These are phyloP conservation scores for Boulengeromyrus knoepffleri DNA, from an alignment of 2,113 vertebrate genomes.

Conservation along the genomic window DNA sequence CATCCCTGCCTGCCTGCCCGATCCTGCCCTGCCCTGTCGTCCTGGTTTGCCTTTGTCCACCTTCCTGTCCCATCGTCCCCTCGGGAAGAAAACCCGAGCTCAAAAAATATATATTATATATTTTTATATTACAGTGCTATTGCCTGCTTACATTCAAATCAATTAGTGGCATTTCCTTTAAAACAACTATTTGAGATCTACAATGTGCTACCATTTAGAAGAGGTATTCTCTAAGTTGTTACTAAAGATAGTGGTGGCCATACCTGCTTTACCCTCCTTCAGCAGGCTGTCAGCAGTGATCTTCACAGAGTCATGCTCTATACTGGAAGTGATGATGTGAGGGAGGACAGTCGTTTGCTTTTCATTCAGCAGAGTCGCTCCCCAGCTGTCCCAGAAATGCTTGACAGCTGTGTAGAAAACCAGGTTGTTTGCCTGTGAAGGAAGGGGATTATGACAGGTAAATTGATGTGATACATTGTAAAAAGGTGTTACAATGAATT, in stretches of 20 bases:
- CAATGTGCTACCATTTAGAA: background rate
- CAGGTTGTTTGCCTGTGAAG: slow-evolving; percentile 80
- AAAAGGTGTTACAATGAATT: background rate
- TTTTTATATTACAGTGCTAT: background rate
- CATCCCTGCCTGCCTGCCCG: no score
- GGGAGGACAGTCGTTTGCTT: slow-evolving; percentile 43
- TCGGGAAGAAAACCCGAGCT: background rate
- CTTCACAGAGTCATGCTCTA: slow-evolving; percentile 87
- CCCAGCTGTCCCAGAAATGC: slow-evolving; percentile 54
- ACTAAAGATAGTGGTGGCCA: slow-evolving; percentile 16
- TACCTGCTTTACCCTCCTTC: slow-evolving; percentile 64
- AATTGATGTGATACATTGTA: background rate
- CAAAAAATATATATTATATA: no score
- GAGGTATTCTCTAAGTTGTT: background rate
- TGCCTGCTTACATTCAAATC: background rate
- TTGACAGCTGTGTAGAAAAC: slow-evolving; percentile 73
- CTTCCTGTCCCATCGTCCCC: no score
- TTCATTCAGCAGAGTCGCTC: slow-evolving; percentile 1
- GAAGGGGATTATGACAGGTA: background rate
- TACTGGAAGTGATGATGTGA: slow-evolving; percentile 71
- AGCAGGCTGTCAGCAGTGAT: slow-evolving; percentile 66
- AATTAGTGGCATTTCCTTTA: background rate
- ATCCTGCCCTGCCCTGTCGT: no score
- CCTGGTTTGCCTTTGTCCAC: no score
- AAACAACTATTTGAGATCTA: background rate